Evolutionary conservation across 2,113 vertebrate species (phyloP), one percentile per base, ranked within the genome.

Genomic region (Phalacrocorax carbo): DNA sequence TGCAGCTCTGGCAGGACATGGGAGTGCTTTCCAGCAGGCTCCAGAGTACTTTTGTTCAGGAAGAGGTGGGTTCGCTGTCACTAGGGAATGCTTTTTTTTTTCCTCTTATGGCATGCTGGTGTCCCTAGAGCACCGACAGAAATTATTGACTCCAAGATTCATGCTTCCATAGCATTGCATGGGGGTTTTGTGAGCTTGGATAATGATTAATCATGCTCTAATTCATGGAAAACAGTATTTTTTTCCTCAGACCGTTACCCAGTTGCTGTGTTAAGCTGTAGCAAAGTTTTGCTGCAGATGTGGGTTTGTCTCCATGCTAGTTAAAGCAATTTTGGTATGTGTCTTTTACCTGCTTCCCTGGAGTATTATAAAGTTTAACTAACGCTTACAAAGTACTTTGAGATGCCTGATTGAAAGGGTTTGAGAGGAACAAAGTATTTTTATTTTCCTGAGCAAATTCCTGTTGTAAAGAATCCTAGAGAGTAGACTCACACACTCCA

Each of bases 171-270:
- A 5, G 9, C 23, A 0, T 86, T 27, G 38, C 70, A 17, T 0
- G 58, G 71, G 60, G 60, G 25, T 4, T 11, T 61, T n/a, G 20
- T 65, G 40, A 65, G 71, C 49, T 10, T 80, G 87, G 86, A 19
- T 86, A 2, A 71, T 93, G 90, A 93, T 96, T 94, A 96, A 94
- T 86, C 88, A 83, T 92, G 86, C 94, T 92, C 91, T 57, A 88
- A 80, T 92, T 96, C 40, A 95, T 93, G 65, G 87, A 87, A 93
- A 94, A 75, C 30, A 2, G 55, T 23, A 1, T 20, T 27, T 66
- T 57, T 40, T 36, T 13, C 13, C 84, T 85, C 61, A 48, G 57
- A 30, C 32, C 14, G 1, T 29, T 68, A 12, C 36, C 42, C 83
- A 3, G 64, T 84, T 40, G 57, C 81, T 54, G 51, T 38, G 38